phyloP scores from a whole-genome alignment of 2,888 invertebrate genomes.

The Apomyelois bistriatella region DNA sequence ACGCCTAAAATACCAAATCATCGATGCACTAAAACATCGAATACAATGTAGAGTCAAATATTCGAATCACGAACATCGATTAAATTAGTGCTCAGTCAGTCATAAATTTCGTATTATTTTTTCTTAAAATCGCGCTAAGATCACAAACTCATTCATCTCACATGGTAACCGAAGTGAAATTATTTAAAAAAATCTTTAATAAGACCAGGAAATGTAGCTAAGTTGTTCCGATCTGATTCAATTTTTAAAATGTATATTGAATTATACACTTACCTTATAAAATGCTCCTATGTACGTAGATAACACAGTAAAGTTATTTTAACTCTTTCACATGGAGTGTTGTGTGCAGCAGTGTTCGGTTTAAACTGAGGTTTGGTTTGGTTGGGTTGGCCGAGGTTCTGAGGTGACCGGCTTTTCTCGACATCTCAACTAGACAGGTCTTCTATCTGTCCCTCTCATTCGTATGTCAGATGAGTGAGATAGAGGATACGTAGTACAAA shows the following conservation, averaged over 20 bases:
- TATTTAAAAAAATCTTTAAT: background rate
- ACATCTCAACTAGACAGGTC: slow-evolving; percentile 9
- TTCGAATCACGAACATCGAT: background rate
- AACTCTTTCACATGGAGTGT: background rate
- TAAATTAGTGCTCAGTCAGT: slow-evolving; percentile 5
- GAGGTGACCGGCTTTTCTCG: background rate
- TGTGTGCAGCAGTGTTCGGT: background rate
- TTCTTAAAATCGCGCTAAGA: background rate
- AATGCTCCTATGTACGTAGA: background rate
- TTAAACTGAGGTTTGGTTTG: slow-evolving; percentile 35
- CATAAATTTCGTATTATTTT: background rate
- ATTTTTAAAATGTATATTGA: background rate
- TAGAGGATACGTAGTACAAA: slow-evolving; percentile 15
- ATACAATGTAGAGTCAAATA: background rate
- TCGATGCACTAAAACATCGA: background rate
- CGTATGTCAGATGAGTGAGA: slow-evolving; percentile 12
- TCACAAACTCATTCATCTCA: background rate
- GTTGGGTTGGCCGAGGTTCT: background rate
- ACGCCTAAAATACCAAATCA: too few species aligned
- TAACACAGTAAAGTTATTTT: background rate
- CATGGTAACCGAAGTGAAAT: slow-evolving; percentile 1
- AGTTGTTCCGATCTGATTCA: background rate
- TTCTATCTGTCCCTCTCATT: slow-evolving; percentile 12
- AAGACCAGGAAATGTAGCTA: background rate
- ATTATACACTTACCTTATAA: background rate